Conservation (phyloP, 1,140 invertebrate genomes). For the Forficula auricularia region DNA sequence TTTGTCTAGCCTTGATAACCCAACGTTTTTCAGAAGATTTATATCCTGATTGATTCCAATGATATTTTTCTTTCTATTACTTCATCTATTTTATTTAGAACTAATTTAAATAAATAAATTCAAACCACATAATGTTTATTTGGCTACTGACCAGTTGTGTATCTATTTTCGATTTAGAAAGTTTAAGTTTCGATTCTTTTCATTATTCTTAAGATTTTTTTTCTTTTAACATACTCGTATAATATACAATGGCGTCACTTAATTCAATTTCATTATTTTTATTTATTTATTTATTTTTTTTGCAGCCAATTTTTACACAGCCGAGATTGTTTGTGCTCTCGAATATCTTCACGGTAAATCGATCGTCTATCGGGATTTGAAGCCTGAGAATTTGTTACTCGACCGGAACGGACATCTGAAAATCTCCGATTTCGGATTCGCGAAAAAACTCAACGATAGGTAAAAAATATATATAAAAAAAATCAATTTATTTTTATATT, state of each 20-base stretch:
- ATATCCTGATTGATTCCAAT: no score
- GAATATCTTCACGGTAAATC: slow-evolving; percentile 81
- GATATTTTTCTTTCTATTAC: no score
- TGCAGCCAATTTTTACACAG: slow-evolving; percentile 73
- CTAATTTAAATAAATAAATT: no score
- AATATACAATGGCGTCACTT: no score
- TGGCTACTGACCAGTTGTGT: no score
- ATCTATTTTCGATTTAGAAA: no score
- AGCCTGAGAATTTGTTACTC: slow-evolving; percentile 84
- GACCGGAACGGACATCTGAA: slow-evolving; percentile 87
- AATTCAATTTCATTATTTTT: no score
- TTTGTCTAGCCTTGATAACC: no score
- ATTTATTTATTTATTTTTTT: no score
- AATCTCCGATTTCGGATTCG: slow-evolving; percentile 95
- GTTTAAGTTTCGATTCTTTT: not conserved
- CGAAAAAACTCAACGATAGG: slow-evolving; percentile 77
- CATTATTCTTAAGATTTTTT: not conserved
- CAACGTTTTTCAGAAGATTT: no score
- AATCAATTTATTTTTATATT: slow-evolving; percentile 1
- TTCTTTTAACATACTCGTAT: not conserved
- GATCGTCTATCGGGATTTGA: slow-evolving; percentile 69
- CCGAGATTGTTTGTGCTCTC: slow-evolving; percentile 82
- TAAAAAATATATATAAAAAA: slow-evolving; percentile 15
- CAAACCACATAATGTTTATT: no score
- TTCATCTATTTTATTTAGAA: no score